Conservation (phyloP, 2,888 invertebrate genomes). For the Aquatica leii region DNA sequence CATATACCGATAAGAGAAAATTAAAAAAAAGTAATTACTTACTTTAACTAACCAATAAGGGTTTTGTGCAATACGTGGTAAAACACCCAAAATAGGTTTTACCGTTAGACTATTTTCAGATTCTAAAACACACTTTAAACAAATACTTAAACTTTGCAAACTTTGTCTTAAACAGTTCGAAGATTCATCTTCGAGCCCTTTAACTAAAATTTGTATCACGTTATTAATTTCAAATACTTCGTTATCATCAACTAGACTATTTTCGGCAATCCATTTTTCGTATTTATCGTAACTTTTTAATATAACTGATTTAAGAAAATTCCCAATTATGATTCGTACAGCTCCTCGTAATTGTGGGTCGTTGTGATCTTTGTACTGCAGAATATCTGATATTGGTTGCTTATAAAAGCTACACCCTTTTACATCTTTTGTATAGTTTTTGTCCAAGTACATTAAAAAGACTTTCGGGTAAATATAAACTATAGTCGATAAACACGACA, state of each 20-base stretch:
- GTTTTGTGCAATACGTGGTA: constrained; percentile 73
- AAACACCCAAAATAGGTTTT: constrained; percentile 66
- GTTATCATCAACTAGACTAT: constrained; percentile 46
- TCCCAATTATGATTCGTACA: constrained; percentile 72
- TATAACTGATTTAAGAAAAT: constrained; percentile 70
- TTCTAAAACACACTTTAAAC: constrained; percentile 68
- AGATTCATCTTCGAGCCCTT: constrained; percentile 78
- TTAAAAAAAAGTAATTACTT: constrained; percentile 44
- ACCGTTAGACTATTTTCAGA: constrained; percentile 68
- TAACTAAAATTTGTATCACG: constrained; percentile 64
- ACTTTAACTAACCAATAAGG: constrained; percentile 89
- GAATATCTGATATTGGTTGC: constrained; percentile 75
- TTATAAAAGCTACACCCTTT: constrained; percentile 42
- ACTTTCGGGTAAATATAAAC: constrained; percentile 77
- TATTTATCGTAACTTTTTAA: constrained; percentile 67
- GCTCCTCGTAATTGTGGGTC: constrained; percentile 86
- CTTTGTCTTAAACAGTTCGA: constrained; percentile 79
- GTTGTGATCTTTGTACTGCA: constrained; percentile 73
- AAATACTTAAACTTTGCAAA: constrained; percentile 68
- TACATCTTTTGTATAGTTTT: constrained; percentile 58
- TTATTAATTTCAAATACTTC: constrained; percentile 61
- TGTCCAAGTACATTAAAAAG: constrained; percentile 72
- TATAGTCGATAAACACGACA: constrained; percentile 81
- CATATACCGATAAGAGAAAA: constrained; percentile 10
- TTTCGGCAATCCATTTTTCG: constrained; percentile 58